Evolutionary conservation across 2,797 vertebrate genomes (phyloP).

Genomic region (Linurgus olivaceus): DNA sequence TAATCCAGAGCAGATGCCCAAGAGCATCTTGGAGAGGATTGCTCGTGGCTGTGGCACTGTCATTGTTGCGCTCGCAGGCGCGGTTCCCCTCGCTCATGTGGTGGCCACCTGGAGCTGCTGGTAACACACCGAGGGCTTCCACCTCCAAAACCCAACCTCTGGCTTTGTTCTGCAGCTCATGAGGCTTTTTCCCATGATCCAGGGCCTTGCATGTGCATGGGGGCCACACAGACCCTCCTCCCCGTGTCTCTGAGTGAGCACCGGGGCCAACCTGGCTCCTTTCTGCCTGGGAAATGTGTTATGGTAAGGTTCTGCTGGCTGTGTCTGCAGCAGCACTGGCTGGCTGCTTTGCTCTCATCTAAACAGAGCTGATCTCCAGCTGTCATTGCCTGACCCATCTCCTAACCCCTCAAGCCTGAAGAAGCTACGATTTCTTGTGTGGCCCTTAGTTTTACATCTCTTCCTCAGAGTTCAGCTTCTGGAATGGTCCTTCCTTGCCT

Average conservation of each 20-base stretch:
- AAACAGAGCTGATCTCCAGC: not conserved
- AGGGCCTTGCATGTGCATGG: fast-evolving
- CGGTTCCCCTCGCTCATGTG: not conserved
- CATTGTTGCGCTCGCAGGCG: not conserved
- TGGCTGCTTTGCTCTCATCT: not conserved
- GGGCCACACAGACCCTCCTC: not conserved
- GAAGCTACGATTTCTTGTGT: fast-evolving
- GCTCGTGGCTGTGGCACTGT: not conserved
- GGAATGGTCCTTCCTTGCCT: not conserved
- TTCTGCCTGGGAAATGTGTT: not conserved
- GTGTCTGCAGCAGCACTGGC: not conserved
- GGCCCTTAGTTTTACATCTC: not conserved
- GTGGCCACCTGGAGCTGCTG: constrained; percentile 11
- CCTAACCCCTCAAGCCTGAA: not conserved
- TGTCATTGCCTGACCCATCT: not conserved
- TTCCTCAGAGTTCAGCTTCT: not conserved
- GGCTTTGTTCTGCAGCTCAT: not conserved
- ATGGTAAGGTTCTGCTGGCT: not conserved
- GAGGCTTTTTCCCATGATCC: not conserved
- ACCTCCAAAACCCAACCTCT: not conserved
- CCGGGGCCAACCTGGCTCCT: not conserved
- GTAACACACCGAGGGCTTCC: fast-evolving
- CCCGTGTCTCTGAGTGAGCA: not conserved
- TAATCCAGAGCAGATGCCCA: constrained; percentile 37
- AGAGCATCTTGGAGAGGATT: constrained; percentile 24